A percentile compares a stretch with the other conserved stretches of the same genome.
These are phyloP conservation scores for Steinernema hermaphroditum DNA, from an alignment of 2,888 invertebrate genomes.

Conservation along the genomic window DNA sequence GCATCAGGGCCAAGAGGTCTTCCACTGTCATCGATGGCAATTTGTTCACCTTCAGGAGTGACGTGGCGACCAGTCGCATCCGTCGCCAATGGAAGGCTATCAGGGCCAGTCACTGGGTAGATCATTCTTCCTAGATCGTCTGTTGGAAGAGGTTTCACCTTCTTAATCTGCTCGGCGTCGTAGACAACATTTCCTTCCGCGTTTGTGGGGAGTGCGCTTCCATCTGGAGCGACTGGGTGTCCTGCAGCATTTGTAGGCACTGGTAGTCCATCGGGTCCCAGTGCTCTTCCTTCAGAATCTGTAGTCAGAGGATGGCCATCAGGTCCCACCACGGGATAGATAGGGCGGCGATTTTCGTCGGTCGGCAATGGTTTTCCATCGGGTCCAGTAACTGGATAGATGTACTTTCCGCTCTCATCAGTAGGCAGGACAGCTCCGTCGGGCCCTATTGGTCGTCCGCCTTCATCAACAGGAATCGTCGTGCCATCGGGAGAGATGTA, in stretches of 20 bases:
- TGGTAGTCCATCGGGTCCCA: background rate
- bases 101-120: constrained; percentile 33
- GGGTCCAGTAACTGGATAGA: constrained; percentile 25
- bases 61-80: constrained; percentile 34
- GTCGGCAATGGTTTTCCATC: constrained; percentile 33
- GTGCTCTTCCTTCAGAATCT: constrained; percentile 35
- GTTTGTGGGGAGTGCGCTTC: background rate
- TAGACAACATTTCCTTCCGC: constrained; percentile 16
- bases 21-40: background rate
- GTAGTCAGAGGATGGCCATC: constrained; percentile 45
- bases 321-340: constrained; percentile 39
- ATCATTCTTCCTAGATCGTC: constrained; percentile 40
- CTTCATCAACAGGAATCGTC: background rate
- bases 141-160: constrained; percentile 38
- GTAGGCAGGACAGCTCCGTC: constrained; percentile 41
- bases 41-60: constrained; percentile 15
- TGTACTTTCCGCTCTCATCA: background rate
- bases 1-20: constrained; percentile 34
- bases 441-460: constrained; percentile 19
- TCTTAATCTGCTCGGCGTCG: constrained; percentile 22
- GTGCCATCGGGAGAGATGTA: background rate
- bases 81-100: background rate
- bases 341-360: constrained; percentile 1
- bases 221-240: background rate
- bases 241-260: constrained; percentile 34